Evolutionary conservation across 2,888 invertebrate genomes (phyloP), one percentile per base, ranked within the genome.

Genomic region (Anarsia innoxiella): DNA sequence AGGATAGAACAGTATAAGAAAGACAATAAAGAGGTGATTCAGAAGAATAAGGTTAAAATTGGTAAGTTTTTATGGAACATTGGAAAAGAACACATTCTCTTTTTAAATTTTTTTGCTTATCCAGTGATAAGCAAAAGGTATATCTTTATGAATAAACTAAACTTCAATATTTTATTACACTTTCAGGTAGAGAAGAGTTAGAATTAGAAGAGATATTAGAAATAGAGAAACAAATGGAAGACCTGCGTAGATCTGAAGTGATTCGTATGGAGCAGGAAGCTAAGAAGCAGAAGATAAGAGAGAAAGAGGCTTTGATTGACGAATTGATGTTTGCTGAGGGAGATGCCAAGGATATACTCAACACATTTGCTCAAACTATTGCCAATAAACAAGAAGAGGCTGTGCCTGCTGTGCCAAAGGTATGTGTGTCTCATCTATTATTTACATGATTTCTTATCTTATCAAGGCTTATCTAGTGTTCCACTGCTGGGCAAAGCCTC

Each of bases 311-410:
- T 0, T 78, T 99, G 3, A 96, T 99, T 41, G 97, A 98, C 73
- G 97, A 98, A 66, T 85, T 99, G 23, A 97, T 96, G 92, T 94
- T 94, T 67, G 95, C 96, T 0, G 93, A 94, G 49, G 92, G 91
- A 6, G 92, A 97, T 67, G 97, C 97, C 0, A 91, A 92, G 51
- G 92, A 92, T 49, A 97, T 97, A 53, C 80, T 97, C 0, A 92
- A 90, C 45, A 91, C 91, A 8, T 96, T 95, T 72, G 91, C 91
- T 0, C 88, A 90, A 37, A 89, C 86, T 11, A 89, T 91, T 51
- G 89, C 91, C 48, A 87, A 86, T 35, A 90, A 90, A 51, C 89
- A 90, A 46, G 90, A 91, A 49, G 80, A 83, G 37, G 62, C 79
- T 9, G 54, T 75, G 2, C 73, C 86, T 10, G 62, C 78, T n/a